A percentile compares a stretch with the other conserved stretches of the same genome.
Evolutionary conservation across 2,113 vertebrate species (phyloP).

Genomic region (Hemibagrus wyckioides): DNA sequence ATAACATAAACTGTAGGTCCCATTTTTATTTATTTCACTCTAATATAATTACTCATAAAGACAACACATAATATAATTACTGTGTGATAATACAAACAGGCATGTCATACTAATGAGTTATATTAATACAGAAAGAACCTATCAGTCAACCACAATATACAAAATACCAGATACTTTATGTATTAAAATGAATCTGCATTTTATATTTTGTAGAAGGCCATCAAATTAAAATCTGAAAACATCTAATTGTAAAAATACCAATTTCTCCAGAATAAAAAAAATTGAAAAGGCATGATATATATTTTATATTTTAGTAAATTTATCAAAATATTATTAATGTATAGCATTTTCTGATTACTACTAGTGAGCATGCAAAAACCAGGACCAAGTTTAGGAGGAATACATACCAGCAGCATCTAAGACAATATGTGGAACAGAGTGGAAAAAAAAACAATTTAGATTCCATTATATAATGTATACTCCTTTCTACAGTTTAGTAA

Average conservation of each 20-base stretch:
- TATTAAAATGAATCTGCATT: neutral
- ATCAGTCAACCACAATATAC: neutral
- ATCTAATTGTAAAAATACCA: neutral
- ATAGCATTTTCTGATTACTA: neutral
- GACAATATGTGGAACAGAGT: slow-evolving; percentile 78
- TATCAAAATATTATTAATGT: neutral
- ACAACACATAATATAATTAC: neutral
- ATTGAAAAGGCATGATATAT: neutral
- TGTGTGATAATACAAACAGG: neutral
- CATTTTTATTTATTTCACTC: neutral
- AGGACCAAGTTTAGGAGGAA: slow-evolving; percentile 53
- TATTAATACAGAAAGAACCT: neutral
- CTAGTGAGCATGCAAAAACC: slow-evolving; percentile 26
- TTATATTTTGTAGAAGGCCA: neutral
- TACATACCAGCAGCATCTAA: slow-evolving; percentile 91
- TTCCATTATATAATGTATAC: slow-evolving; percentile 48
- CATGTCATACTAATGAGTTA: neutral
- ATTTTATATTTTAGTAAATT: neutral
- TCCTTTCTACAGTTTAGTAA: neutral
- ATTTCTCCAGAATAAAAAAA: slow-evolving; percentile 6
- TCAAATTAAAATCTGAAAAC: neutral
- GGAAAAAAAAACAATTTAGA: slow-evolving; percentile 73
- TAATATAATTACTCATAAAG: neutral
- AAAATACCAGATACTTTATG: neutral
- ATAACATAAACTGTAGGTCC: neutral